Percentiles rank a stretch among this genome's conserved stretches.
phyloP scores from a whole-genome alignment of 2,113 vertebrate species.

The Phyllostomus hastatus region DNA sequence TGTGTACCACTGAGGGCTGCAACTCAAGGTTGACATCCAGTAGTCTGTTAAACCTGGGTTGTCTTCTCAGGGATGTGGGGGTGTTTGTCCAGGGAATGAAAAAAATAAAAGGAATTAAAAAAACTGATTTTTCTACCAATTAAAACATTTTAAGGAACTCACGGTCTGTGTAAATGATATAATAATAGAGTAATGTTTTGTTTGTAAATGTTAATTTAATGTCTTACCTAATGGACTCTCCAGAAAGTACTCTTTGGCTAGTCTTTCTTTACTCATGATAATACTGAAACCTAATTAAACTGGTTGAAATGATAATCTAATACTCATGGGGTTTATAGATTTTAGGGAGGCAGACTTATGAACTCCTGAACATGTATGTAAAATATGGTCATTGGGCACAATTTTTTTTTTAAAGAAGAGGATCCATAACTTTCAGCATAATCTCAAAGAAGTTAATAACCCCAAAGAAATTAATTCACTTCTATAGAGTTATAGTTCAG shows the following conservation, averaged over 20 bases:
- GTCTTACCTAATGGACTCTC: neutral
- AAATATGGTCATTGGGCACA: neutral
- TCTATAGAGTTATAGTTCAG: neutral
- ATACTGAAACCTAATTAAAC: neutral
- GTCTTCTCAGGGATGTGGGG: neutral
- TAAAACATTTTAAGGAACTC: constrained; percentile 10
- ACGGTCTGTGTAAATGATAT: neutral
- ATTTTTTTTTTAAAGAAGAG: neutral
- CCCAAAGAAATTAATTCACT: neutral
- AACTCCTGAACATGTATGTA: neutral
- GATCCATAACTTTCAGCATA: neutral
- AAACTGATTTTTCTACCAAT: neutral
- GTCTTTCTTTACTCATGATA: neutral
- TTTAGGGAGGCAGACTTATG: neutral
- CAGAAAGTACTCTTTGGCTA: constrained; percentile 18
- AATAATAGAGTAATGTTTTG: neutral
- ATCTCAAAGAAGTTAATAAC: neutral
- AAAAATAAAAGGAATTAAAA: neutral
- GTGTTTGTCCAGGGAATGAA: neutral
- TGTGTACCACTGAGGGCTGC: neutral
- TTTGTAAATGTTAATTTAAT: neutral
- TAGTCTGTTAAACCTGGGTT: neutral
- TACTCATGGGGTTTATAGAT: neutral
- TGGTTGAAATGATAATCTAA: neutral
- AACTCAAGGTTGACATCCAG: neutral